These are phyloP conservation scores for Phalera bucephala DNA, from an alignment of 2,888 invertebrate genomes.

Conservation along the genomic window DNA sequence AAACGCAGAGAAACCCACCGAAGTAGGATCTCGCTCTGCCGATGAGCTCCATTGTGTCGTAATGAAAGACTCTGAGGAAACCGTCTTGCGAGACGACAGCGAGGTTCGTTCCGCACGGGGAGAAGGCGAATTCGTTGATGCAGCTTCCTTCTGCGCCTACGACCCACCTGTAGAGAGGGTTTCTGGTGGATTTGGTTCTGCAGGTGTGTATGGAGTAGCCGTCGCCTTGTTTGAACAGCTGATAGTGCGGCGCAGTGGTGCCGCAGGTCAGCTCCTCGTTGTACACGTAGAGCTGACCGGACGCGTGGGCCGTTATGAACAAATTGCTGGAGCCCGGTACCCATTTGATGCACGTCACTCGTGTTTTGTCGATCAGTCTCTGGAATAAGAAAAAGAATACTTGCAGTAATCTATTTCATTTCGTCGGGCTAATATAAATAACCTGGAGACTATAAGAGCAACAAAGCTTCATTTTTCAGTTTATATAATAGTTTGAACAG, in stretches of 20 bases:
- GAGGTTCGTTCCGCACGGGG: constrained; percentile 95
- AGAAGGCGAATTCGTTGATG: constrained; percentile 98
- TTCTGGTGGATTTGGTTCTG: constrained; percentile 97
- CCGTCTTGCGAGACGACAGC: constrained; percentile 98
- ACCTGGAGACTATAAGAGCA: too few relatives aligned
- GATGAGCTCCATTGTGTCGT: constrained; percentile 97
- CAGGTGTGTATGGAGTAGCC: constrained; percentile 97
- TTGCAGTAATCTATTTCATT: constrained; percentile 6
- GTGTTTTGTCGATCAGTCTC: constrained; percentile 96
- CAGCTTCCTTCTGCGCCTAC: constrained; percentile 91
- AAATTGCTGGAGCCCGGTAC: constrained; percentile 96
- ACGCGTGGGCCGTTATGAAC: constrained; percentile 97
- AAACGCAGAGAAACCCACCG: constrained; percentile 98
- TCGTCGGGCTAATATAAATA: neutral
- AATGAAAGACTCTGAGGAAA: constrained; percentile 97
- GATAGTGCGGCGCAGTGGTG: constrained; percentile 95
- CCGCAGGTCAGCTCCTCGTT: constrained; percentile 97
- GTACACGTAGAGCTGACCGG: constrained; percentile 98
- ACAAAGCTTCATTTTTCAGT: too few relatives aligned
- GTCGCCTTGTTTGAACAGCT: constrained; percentile 96
- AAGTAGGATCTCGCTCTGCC: constrained; percentile 98
- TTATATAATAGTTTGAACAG: too few relatives aligned
- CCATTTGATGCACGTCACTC: constrained; percentile 99
- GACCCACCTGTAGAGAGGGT: constrained; percentile 94
- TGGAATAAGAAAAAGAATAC: constrained; percentile 64